Evolutionary conservation across 2,888 invertebrate genomes (phyloP).

Genomic region (Polyploca ridens): DNA sequence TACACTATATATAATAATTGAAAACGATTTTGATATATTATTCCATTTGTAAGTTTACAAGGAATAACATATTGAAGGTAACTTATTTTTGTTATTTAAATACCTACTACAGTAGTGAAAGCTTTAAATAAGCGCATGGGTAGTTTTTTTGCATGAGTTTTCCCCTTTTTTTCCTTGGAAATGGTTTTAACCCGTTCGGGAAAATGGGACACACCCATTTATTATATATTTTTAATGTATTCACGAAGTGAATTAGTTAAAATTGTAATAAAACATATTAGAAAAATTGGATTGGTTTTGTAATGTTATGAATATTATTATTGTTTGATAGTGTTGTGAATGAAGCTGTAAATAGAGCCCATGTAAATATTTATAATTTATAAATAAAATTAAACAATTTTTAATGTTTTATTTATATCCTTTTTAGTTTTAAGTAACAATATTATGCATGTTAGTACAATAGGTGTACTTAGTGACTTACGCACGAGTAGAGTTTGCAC

Average conservation of each 20-base stretch:
- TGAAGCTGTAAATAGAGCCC: slow-evolving; percentile 67
- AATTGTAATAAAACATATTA: slow-evolving; percentile 19
- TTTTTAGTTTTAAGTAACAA: slow-evolving; percentile 37
- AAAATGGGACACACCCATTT: slow-evolving; percentile 32
- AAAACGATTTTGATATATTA: slow-evolving; percentile 25
- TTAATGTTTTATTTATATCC: slow-evolving; percentile 71
- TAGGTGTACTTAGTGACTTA: slow-evolving; percentile 9
- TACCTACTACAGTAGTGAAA: slow-evolving; percentile 42
- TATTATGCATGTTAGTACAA: slow-evolving; percentile 48
- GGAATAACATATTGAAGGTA: slow-evolving; percentile 56
- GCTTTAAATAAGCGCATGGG: slow-evolving; percentile 62
- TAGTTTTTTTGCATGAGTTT: slow-evolving; percentile 61
- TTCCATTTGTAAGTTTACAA: neutral
- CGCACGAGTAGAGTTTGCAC: slow-evolving; percentile 5
- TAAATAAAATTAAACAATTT: slow-evolving; percentile 70
- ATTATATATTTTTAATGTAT: slow-evolving; percentile 15
- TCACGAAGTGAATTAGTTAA: slow-evolving; percentile 18
- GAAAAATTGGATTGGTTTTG: slow-evolving; percentile 27
- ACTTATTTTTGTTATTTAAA: slow-evolving; percentile 61
- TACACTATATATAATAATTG: slow-evolving; percentile 22
- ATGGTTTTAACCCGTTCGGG: slow-evolving; percentile 35
- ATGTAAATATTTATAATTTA: slow-evolving; percentile 70
- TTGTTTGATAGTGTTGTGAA: slow-evolving; percentile 48
- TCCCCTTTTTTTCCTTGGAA: slow-evolving; percentile 40
- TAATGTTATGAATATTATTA: slow-evolving; percentile 34